Base-by-base conservation (phyloP, 2,888 invertebrate species). In the Leucoptera coffeella region DNA sequence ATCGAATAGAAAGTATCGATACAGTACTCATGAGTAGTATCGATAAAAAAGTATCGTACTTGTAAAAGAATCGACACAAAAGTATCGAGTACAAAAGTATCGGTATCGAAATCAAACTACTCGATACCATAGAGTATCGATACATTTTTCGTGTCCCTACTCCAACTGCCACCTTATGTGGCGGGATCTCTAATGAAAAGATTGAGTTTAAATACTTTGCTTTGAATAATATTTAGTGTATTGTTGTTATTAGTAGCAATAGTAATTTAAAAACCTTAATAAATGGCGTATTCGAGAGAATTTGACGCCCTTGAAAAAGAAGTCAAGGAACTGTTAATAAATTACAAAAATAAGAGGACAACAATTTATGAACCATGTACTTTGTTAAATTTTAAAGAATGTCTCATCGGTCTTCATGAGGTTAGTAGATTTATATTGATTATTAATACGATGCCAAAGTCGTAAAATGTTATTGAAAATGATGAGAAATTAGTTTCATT, bases 311-410 rank as follows among this genome's bases (percentile, higher is more conserved):
- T 26, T n/a, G 65, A 67, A 30, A 58, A 61, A 32, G 67, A 69
- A 51, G 55, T 67, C n/a, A 55, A 44, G 38, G 67, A 69, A 40
- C 51, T 69, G 26, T 38, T 69, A 33, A 39, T 43, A 40, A 56
- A 67, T 38, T 67, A 65, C 35, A 65, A 51, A 44, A 40, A 43
- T 33, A 67, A 64, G 43, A 62, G 47, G 39, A 51, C 59, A 9
- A 59, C 64, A 8, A 35, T 39, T 3, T 65, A 58, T 29, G 67
- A 65, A 38, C 67, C 67, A 1, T 69, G 67, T 35, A 60, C 60
- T 4, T 31, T 37, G 4, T 45, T 50, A 32, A 69, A 69, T 35
- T 47, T 45, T 28, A 58, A 42, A 29, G 62, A 69, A 38, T 69
- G 67, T 41, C 40, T 67, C 14, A 62, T 67, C 26, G 67, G 65